Percentiles rank a stretch among this genome's conserved stretches.
These are phyloP conservation scores for Babyrousa celebensis DNA, from an alignment of 2,797 vertebrate species.

Conservation along the genomic window DNA sequence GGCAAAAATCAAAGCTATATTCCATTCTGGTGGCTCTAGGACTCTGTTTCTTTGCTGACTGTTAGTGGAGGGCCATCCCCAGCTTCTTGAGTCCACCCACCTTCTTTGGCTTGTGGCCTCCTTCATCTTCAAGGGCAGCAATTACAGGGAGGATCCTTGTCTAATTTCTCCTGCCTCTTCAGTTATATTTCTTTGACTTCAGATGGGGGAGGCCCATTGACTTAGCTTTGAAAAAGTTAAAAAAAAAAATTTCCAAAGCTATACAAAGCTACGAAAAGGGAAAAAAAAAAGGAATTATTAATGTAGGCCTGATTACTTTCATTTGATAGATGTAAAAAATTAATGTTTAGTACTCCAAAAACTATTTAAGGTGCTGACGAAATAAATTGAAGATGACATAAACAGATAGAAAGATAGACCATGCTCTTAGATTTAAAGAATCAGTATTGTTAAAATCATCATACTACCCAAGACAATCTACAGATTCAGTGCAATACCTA, in stretches of 20 bases:
- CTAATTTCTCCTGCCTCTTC: background rate
- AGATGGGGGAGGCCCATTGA: background rate
- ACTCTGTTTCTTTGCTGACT: background rate
- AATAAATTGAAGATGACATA: too few species aligned
- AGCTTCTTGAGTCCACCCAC: background rate
- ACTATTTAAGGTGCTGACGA: too few species aligned
- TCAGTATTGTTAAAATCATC: too few species aligned
- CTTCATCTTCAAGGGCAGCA: background rate
- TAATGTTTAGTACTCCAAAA: too few species aligned
- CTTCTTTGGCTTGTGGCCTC: background rate
- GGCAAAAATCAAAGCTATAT: background rate
- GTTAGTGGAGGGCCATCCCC: background rate
- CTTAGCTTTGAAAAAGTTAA: constrained; percentile 9
- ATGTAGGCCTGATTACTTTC: too few species aligned
- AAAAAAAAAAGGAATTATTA: too few species aligned
- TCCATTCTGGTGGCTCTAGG: background rate
- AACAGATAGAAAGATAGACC: too few species aligned
- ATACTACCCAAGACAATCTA: too few species aligned
- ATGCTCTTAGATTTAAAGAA: too few species aligned
- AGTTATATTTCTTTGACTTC: background rate
- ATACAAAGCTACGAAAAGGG: too few species aligned
- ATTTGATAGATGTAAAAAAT: too few species aligned
- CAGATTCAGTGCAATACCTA: too few species aligned
- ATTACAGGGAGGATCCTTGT: background rate
- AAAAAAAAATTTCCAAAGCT: background rate